A percentile compares a stretch with the other conserved stretches of the same genome.
phyloP scores from a whole-genome alignment of 2,113 vertebrate species.

The Urocynchramus pylzowi region DNA sequence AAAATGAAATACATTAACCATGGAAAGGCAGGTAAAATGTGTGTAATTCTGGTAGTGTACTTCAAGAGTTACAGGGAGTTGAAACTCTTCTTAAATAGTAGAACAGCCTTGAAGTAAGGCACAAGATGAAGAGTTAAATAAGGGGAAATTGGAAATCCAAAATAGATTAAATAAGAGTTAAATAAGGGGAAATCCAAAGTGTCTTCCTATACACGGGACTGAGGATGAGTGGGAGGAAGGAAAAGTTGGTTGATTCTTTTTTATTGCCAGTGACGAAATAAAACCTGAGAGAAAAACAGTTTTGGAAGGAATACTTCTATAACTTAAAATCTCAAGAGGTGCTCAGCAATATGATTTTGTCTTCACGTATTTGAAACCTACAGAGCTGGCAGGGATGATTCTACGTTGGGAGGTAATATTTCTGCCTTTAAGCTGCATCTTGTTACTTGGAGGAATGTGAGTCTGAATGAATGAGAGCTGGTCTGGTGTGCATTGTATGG shows the following conservation, averaged over 20 bases:
- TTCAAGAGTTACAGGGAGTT: background rate
- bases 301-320: background rate
- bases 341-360: background rate
- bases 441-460: background rate
- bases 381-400: background rate
- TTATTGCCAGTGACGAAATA: background rate
- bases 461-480: background rate
- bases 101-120: background rate
- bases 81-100: background rate
- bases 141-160: background rate
- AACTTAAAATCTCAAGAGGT: background rate
- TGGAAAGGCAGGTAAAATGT: background rate
- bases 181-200: background rate
- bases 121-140: background rate
- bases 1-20: background rate
- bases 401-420: background rate
- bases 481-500: background rate
- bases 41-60: background rate
- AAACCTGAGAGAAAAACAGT: background rate
- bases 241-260: background rate
- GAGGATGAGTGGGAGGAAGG: background rate
- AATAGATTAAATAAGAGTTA: too few species aligned
- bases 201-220: background rate
- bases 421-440: background rate
- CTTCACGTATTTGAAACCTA: background rate